phyloP scores from a whole-genome alignment of 1,140 invertebrate species.

The Conus betulinus region DNA sequence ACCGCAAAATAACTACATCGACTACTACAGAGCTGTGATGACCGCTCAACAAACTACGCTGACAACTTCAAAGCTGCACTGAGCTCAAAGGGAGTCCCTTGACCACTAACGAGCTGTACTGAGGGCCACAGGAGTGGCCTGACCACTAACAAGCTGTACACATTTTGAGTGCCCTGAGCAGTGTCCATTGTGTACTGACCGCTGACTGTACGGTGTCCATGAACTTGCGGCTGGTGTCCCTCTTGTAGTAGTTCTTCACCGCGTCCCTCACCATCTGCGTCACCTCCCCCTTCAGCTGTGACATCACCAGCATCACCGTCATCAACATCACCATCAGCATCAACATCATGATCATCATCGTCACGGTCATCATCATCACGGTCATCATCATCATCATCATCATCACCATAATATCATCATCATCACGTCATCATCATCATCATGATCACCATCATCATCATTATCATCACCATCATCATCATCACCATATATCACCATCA shows the following conservation, averaged over 20 bases:
- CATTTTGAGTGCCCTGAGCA: too few species aligned
- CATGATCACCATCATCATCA: conserved; percentile 17
- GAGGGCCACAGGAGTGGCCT: neutral
- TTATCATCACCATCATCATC: conserved; percentile 38
- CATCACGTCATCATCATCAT: conserved; percentile 32
- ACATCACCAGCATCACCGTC: conserved; percentile 38
- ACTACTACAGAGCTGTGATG: too few species aligned
- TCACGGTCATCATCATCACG: conserved; percentile 41
- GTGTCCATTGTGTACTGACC: neutral
- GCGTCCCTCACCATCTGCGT: conserved; percentile 44
- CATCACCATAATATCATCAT: too few species aligned
- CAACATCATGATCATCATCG: conserved; percentile 41
- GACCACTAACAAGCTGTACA: neutral
- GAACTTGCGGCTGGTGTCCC: conserved; percentile 6
- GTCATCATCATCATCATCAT: conserved; percentile 33
- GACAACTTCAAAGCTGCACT: too few species aligned
- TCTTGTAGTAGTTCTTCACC: conserved; percentile 44
- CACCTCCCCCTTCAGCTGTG: conserved; percentile 50
- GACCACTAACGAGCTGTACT: neutral
- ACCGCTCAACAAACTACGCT: too few species aligned
- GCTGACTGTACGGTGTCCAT: conserved; percentile 11
- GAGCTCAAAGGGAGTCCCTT: too few species aligned
- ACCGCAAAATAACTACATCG: too few species aligned
- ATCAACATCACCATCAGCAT: conserved; percentile 41
- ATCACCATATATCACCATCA: conserved; percentile 38